A percentile compares a stretch with the other conserved stretches of the same genome.
Evolutionary conservation across 2,797 vertebrate species (phyloP).

Genomic region (Aphelocoma californica): DNA sequence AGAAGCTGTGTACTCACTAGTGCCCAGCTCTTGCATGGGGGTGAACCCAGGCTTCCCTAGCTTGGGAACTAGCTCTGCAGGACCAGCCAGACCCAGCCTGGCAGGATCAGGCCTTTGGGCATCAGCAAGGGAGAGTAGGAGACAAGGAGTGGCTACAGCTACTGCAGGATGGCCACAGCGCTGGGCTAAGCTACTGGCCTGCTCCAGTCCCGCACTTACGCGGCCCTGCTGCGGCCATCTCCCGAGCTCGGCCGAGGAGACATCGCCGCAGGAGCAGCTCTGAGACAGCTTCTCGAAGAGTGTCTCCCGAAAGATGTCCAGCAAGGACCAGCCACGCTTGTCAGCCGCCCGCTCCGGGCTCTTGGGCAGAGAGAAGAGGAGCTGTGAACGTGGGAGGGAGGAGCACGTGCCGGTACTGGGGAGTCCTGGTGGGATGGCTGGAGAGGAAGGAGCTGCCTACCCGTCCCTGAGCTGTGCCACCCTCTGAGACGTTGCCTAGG

Average conservation of each 20-base stretch:
- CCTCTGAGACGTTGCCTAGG: background rate
- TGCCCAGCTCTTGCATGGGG: background rate
- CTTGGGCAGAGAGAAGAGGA: conserved; percentile 67
- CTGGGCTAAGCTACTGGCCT: conserved; percentile 24
- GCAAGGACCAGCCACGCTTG: conserved; percentile 81
- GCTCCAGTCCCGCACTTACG: conserved; percentile 76
- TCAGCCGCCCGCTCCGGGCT: conserved; percentile 62
- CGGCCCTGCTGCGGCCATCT: conserved; percentile 65
- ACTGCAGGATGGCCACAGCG: background rate
- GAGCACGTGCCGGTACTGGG: background rate
- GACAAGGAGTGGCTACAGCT: background rate
- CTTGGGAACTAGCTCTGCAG: background rate
- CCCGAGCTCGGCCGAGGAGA: conserved; percentile 73
- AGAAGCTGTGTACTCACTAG: conserved; percentile 10
- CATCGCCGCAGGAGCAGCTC: conserved; percentile 81
- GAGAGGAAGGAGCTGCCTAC: background rate
- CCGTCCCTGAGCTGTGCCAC: background rate
- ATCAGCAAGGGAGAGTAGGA: background rate
- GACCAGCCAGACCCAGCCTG: background rate
- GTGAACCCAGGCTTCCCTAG: background rate
- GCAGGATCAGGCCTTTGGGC: background rate
- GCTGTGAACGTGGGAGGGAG: background rate
- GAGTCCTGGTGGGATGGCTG: background rate
- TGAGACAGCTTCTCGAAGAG: conserved; percentile 79
- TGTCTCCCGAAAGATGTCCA: conserved; percentile 85